Conservation (phyloP, 2,888 invertebrate species). For the Dryomyza anilis region DNA sequence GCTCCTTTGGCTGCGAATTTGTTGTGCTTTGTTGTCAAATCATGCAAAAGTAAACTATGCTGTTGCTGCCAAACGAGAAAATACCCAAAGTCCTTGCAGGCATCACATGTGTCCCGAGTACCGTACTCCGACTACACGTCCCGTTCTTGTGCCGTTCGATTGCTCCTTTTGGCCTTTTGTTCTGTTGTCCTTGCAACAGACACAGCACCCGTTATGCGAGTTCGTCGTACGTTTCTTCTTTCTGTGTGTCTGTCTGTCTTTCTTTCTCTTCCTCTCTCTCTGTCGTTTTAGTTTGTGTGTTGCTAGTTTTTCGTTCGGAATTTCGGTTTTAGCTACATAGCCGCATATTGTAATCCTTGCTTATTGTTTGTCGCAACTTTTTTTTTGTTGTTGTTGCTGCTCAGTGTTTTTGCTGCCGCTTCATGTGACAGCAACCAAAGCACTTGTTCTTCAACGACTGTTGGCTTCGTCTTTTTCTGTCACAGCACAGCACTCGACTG, state of each 20-base stretch:
- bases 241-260: background rate
- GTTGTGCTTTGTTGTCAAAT: conserved; percentile 47
- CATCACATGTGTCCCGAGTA: conserved; percentile 30
- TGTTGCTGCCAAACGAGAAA: conserved; percentile 23
- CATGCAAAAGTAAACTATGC: conserved; percentile 41
- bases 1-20: conserved; percentile 33
- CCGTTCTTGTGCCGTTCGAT: too few relatives aligned
- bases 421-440: conserved; percentile 1
- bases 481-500: too few relatives aligned
- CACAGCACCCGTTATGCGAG: too few relatives aligned
- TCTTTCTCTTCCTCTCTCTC: background rate
- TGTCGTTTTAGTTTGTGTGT: background rate
- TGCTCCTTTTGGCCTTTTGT: background rate
- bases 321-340: conserved; percentile 32
- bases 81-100: conserved; percentile 36
- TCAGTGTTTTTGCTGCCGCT: background rate
- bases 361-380: conserved; percentile 26
- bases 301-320: conserved; percentile 8
- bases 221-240: too few relatives aligned
- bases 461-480: background rate
- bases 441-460: conserved; percentile 1
- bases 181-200: too few relatives aligned
- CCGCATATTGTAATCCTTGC: conserved; percentile 30
- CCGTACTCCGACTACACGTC: too few relatives aligned
- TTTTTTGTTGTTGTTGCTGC: background rate